Evolutionary conservation across 2,113 vertebrate genomes (phyloP).

Genomic region (Equus przewalskii): DNA sequence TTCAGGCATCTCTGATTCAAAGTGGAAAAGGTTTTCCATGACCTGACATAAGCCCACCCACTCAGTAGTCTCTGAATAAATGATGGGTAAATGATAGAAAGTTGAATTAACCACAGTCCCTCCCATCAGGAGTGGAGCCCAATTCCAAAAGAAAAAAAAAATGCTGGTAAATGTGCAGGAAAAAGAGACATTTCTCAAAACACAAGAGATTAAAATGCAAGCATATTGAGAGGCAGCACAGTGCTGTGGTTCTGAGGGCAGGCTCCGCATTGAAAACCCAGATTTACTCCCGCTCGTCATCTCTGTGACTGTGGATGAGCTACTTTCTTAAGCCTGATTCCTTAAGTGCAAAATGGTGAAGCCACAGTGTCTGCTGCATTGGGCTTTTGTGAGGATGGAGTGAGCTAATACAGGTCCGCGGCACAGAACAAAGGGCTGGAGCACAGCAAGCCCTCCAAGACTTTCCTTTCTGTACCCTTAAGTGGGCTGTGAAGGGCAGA

Average conservation of each 20-base stretch:
- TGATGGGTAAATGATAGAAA: not conserved
- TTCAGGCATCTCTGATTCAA: not conserved
- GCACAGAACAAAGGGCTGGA: not conserved
- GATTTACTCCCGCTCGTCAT: not conserved
- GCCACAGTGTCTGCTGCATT: not conserved
- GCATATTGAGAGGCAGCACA: not conserved
- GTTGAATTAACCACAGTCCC: not conserved
- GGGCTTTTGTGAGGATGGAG: not conserved
- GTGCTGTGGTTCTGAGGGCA: not conserved
- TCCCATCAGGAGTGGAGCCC: not conserved
- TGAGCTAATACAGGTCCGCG: not conserved
- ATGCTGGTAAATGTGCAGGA: not conserved
- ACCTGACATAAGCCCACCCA: not conserved
- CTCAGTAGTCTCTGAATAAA: not conserved
- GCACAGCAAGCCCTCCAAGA: too few relatives aligned
- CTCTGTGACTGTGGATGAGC: not conserved
- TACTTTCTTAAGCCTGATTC: not conserved
- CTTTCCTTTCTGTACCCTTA: not conserved
- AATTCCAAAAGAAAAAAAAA: not conserved
- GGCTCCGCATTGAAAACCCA: not conserved
- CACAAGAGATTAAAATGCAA: not conserved
- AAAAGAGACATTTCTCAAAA: not conserved
- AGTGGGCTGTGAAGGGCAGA: not conserved
- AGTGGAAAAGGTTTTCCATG: not conserved
- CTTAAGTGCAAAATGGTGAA: not conserved